These are phyloP conservation scores for Stenichneumon culpator DNA, from an alignment of 2,888 invertebrate species.

Conservation along the genomic window DNA sequence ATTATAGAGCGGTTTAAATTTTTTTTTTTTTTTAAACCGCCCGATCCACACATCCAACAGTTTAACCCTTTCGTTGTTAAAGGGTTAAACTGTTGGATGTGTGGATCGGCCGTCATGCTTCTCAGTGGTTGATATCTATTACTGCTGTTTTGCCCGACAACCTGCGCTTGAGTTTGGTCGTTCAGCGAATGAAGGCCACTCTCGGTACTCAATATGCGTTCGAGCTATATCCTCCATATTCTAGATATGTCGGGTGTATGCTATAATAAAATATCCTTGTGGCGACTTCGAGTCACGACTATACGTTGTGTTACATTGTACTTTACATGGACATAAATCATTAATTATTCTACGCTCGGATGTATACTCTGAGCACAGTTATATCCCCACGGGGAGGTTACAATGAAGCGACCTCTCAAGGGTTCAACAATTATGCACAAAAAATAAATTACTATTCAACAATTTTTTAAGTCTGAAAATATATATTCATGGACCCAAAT, in stretches of 20 bases:
- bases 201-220: constrained; percentile 1
- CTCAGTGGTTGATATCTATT: background rate
- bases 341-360: background rate
- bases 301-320: constrained; percentile 12
- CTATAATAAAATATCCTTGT: constrained; percentile 14
- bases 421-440: background rate
- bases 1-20: too few relatives aligned
- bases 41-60: too few relatives aligned
- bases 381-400: background rate
- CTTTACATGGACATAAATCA: background rate
- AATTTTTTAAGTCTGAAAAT: background rate
- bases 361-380: background rate
- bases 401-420: background rate
- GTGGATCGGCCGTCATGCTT: background rate
- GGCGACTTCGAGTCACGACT: background rate
- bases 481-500: background rate
- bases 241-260: constrained; percentile 19
- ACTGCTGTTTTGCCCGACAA: background rate
- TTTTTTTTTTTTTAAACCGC: too few relatives aligned
- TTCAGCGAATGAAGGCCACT: constrained; percentile 17
- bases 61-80: too few relatives aligned
- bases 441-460: background rate
- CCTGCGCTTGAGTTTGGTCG: background rate
- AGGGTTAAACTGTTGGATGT: background rate
- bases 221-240: constrained; percentile 2